A percentile compares a stretch with the other conserved stretches of the same genome.
phyloP scores from a whole-genome alignment of 1,140 invertebrate species.

The Lepidurus arcticus region DNA sequence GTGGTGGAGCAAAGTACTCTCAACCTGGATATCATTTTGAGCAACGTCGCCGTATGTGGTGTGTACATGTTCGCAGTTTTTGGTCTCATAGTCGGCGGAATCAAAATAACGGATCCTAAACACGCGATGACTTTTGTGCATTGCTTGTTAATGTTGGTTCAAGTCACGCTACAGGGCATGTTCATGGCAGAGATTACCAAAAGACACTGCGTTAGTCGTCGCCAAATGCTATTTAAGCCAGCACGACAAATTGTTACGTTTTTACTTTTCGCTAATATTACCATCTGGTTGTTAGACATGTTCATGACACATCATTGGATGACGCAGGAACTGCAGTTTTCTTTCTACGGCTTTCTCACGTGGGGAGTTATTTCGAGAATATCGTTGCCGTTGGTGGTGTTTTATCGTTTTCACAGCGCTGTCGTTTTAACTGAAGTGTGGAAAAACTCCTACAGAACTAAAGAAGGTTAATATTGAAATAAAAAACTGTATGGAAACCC shows the following conservation, averaged over 20 bases:
- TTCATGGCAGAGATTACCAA: conserved; percentile 57
- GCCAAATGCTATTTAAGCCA: conserved; percentile 54
- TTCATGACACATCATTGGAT: conserved; percentile 60
- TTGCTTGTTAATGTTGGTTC: conserved; percentile 50
- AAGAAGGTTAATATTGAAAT: conserved; percentile 36
- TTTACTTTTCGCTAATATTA: conserved; percentile 60
- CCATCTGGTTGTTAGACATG: conserved; percentile 62
- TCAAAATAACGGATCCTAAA: conserved; percentile 38
- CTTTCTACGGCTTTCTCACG: conserved; percentile 58
- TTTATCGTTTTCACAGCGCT: conserved; percentile 65
- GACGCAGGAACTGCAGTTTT: conserved; percentile 53
- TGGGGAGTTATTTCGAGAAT: conserved; percentile 63
- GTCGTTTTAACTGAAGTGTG: conserved; percentile 62
- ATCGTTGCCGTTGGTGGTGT: conserved; percentile 59
- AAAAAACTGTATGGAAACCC: background rate
- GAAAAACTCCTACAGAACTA: conserved; percentile 54
- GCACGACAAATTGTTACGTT: conserved; percentile 62
- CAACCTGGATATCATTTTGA: conserved; percentile 48
- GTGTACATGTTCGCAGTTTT: conserved; percentile 56
- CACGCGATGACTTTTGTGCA: conserved; percentile 49
- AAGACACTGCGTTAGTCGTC: conserved; percentile 50
- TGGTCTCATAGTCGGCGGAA: conserved; percentile 44
- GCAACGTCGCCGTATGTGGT: conserved; percentile 52
- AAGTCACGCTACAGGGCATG: conserved; percentile 54
- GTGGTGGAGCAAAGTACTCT: conserved; percentile 43